Evolutionary conservation across 2,888 invertebrate genomes (phyloP), one percentile per base, ranked within the genome.

Genomic region (Microchrysa polita): DNA sequence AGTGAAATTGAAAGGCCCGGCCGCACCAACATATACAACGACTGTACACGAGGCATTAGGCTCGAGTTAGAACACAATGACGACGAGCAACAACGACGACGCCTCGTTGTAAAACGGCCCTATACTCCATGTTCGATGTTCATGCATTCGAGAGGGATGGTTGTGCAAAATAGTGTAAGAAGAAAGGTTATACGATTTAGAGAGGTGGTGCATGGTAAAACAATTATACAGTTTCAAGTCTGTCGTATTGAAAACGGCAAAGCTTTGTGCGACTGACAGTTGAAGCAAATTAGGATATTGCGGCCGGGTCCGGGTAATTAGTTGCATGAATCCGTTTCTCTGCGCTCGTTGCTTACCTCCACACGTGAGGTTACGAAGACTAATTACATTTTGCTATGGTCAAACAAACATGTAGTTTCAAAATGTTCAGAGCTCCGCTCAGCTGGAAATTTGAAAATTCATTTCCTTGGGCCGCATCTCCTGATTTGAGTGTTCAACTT

Each of bases 231-330:
- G 34, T 40, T 69, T 55, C 69, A 34, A 34, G 27, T 34, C 27
- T 5, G 57, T 69, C 69, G 22, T 55, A 69, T 40, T 65, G 65
- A 48, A 34, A 65, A 48, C 27, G 48, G 27, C 27, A 44, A 5
- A 10, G 20, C 69, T 69, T 69, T 69, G 69, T 69, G 69, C 69
- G 23, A 57, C 69, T 69, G 69, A 69, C 69, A 69, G 69, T 20
- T 69, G n/a, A 55, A 55, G 69, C 69, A 57, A 69, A 69, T 69
- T 69, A 55, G 69, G 69, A 69, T 69, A 69, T 69, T 69, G 69
- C 55, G 55, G 69, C 57, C 40, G 18, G 34, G 55, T 42, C 27
- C 23, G 2, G 27, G 57, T 69, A 69, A 69, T 69, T 69, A 69
- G 69, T 69, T 69, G 57, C 69, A 69, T 55, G 69, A 69, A 34